These are phyloP conservation scores for Caenorhabditis angaria DNA, from an alignment of 2,888 invertebrate species.

Conservation along the genomic window DNA sequence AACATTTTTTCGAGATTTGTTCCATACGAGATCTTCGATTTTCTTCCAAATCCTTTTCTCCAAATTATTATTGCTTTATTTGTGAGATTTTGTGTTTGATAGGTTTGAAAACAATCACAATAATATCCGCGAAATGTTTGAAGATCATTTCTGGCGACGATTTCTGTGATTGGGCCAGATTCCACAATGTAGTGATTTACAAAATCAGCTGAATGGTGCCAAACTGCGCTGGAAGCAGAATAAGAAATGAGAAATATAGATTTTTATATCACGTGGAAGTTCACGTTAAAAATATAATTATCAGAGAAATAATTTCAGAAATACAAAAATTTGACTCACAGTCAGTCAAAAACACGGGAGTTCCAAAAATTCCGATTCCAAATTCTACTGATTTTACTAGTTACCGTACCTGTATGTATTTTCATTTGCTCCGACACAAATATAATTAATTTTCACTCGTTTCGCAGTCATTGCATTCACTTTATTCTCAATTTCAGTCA, in stretches of 20 bases:
- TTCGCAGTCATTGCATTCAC: slow-evolving; percentile 43
- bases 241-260: too few species aligned
- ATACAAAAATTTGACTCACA: too few species aligned
- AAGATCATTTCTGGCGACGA: slow-evolving; percentile 35
- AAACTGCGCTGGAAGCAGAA: slow-evolving; percentile 44
- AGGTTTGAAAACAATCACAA: slow-evolving; percentile 52
- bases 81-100: slow-evolving; percentile 23
- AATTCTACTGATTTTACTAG: too few species aligned
- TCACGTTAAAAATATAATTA: too few species aligned
- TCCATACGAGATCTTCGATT: slow-evolving; percentile 43
- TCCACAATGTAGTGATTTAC: slow-evolving; percentile 53
- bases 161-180: slow-evolving; percentile 44
- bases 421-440: slow-evolving; percentile 44
- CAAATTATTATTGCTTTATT: slow-evolving; percentile 51
- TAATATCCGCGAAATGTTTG: slow-evolving; percentile 51
- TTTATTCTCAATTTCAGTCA: slow-evolving; percentile 37
- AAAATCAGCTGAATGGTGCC: slow-evolving; percentile 42
- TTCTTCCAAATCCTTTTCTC: slow-evolving; percentile 58
- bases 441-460: slow-evolving; percentile 42
- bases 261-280: too few species aligned
- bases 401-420: slow-evolving; percentile 34
- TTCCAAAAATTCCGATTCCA: too few species aligned
- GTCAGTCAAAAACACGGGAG: too few species aligned
- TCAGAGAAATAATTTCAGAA: too few species aligned
- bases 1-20: slow-evolving; percentile 36